These are phyloP conservation scores for Raja brachyura DNA, from an alignment of 2,113 vertebrate species.

Conservation along the genomic window DNA sequence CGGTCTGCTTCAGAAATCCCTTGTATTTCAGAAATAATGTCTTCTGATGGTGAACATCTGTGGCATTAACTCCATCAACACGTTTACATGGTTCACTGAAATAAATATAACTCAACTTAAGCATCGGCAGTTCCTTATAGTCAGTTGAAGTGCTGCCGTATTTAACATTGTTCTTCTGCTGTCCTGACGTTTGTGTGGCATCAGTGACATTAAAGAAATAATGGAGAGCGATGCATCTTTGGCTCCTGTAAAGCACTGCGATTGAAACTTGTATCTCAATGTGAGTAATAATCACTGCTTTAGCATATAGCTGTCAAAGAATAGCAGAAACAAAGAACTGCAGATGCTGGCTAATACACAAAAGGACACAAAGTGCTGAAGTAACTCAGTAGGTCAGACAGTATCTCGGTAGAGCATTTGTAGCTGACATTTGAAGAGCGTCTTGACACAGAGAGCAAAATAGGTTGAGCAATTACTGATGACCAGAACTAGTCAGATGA, in stretches of 20 bases:
- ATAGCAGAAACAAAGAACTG: neutral
- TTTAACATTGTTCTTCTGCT: neutral
- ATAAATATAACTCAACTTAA: neutral
- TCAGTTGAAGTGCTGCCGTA: neutral
- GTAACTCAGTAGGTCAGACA: no score
- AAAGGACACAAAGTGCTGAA: no score
- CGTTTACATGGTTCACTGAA: neutral
- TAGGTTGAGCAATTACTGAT: no score
- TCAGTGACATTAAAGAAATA: neutral
- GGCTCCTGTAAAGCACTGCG: neutral
- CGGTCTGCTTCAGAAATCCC: neutral
- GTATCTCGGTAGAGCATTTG: no score
- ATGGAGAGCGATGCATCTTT: neutral
- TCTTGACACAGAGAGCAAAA: no score
- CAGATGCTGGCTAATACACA: no score
- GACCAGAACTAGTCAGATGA: no score
- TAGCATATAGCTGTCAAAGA: neutral
- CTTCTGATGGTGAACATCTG: neutral
- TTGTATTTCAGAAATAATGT: neutral
- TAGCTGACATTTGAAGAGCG: no score
- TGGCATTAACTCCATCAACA: neutral
- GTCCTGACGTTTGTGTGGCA: neutral
- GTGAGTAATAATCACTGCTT: neutral
- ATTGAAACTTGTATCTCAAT: neutral
- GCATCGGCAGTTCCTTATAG: neutral